Base-by-base conservation (phyloP, 2,113 vertebrate genomes). In the Kryptolebias marmoratus region DNA sequence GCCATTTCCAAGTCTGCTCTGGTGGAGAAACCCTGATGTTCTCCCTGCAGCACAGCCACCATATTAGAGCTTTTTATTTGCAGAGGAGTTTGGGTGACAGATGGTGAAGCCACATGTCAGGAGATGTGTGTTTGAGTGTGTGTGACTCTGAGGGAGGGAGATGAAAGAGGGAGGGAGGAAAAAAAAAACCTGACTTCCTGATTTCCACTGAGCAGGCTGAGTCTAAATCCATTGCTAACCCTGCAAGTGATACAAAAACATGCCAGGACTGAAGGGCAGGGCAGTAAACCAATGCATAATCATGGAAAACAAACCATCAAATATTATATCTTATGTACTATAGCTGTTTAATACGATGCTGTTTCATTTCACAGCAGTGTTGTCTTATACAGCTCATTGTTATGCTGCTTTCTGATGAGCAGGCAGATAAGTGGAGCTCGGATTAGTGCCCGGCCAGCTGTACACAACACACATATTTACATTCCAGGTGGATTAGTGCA, bases 21-120 rank as follows among this genome's bases (percentile, higher is more conserved):
- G 3, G n/a, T 68, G 60, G 49, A 53, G 49, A 67, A 53, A 62
- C 44, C 49, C 68, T 16, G 64, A 71, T 65, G 57, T 65, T 71
- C 39, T 53, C 18, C 32, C 68, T 49, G 62, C 57, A 73, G 64
- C 60, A 49, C 54, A 64, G 9, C 48, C 32, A 66, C 44, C n/a
- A 56, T 63, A 75, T 75, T 69, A 73, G 50, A 77, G 59, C 56
- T 77, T 78, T 73, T 75, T 75, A 77, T 80, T 79, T 85, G 73
- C 80, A 79, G 77, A 45, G 22, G 64, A 71, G 63, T 60, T 61
- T 56, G 69, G 55, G 73, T 81, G 68, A 68, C 80, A 86, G 81
- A 83, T 83, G 83, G 83, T 66, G 61, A 70, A 18, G 73, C 68
- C 65, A 77, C 77, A 63, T 85, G 78, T 61, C 68, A 32, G 57